These are phyloP conservation scores for Lycophotia porphyrea DNA, from an alignment of 2,888 invertebrate genomes.

Conservation along the genomic window DNA sequence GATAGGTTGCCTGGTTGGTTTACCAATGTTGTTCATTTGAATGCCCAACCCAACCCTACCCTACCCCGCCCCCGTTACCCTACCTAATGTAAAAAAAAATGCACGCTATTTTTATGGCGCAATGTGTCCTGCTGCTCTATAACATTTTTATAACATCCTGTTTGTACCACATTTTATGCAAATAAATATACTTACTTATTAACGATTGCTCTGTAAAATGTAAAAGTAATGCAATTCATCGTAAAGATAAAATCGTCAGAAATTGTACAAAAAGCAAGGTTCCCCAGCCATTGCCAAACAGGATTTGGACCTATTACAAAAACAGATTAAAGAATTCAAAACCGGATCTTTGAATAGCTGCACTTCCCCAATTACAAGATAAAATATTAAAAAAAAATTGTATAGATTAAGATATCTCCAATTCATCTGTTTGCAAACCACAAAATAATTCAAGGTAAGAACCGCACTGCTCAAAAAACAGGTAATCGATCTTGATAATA, in stretches of 20 bases:
- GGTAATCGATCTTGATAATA: slow-evolving; percentile 52
- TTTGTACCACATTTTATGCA: no score
- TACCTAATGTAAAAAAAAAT: no score
- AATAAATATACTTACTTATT: no score
- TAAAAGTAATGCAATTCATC: not conserved
- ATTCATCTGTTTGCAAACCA: slow-evolving; percentile 28
- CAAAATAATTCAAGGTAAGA: slow-evolving; percentile 40
- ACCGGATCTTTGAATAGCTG: not conserved
- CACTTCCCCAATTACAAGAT: not conserved
- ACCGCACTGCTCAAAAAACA: slow-evolving; percentile 26
- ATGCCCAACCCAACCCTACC: no score
- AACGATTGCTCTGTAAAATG: no score
- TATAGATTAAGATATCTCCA: slow-evolving; percentile 32
- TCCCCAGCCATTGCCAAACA: not conserved
- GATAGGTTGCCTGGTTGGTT: no score
- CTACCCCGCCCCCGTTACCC: no score
- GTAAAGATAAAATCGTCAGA: not conserved
- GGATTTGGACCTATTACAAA: not conserved
- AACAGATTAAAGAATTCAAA: not conserved
- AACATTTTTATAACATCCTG: no score
- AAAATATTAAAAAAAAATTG: slow-evolving; percentile 25
- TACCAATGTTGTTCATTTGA: no score
- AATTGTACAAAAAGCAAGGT: not conserved
- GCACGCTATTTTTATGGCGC: no score
- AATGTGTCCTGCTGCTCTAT: no score